phyloP scores from a whole-genome alignment of 2,888 invertebrate species.

The Julus scanicus region DNA sequence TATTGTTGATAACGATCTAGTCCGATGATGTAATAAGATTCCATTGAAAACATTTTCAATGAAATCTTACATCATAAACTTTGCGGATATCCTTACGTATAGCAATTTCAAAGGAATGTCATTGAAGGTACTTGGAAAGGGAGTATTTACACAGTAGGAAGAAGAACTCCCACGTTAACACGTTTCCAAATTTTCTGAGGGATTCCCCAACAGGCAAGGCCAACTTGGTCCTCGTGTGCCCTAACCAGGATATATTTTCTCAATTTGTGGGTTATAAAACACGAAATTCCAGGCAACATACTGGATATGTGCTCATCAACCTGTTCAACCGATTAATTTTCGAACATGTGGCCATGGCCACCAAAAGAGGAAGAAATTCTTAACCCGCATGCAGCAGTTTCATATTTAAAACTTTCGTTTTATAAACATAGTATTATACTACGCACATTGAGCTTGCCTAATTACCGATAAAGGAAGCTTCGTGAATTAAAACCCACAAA shows the following conservation, averaged over 20 bases:
- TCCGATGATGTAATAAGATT: neutral
- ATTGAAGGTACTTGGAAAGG: too few relatives aligned
- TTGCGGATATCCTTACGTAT: neutral
- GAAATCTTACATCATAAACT: neutral
- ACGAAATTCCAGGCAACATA: neutral
- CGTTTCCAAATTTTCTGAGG: neutral
- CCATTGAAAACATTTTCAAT: neutral
- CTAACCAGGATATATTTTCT: neutral
- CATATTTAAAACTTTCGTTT: neutral
- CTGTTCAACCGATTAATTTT: neutral
- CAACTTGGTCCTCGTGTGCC: too few relatives aligned
- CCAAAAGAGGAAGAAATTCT: neutral
- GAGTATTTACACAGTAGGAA: neutral
- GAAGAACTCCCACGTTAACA: neutral
- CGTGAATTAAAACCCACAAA: neutral
- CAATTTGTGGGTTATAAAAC: neutral
- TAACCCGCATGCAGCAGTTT: neutral
- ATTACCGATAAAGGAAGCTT: neutral
- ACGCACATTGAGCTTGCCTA: neutral
- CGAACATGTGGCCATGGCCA: constrained; percentile 34
- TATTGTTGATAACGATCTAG: neutral
- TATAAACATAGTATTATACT: neutral
- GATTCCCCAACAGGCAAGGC: neutral
- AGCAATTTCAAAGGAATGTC: too few relatives aligned
- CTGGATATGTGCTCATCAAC: neutral